Evolutionary conservation across 2,113 vertebrate genomes (phyloP), one percentile per base, ranked within the genome.

Genomic region (Mellivora capensis): DNA sequence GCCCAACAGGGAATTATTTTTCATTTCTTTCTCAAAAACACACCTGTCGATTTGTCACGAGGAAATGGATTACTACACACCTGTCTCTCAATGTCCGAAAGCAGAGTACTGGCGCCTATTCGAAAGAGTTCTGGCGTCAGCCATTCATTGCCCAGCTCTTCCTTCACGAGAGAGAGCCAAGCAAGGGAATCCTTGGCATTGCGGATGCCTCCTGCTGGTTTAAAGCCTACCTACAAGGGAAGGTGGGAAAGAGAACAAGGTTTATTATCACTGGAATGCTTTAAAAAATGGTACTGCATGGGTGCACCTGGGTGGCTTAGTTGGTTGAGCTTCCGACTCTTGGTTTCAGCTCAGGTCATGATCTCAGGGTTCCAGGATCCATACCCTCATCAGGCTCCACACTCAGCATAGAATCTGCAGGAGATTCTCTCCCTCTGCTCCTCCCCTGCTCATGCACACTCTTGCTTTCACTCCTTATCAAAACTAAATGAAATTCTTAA

Each of bases 121-220:
- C 99, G 99, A 90, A 99, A 99, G 76, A 99, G 99, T 42, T 98
- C 96, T 4, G 99, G 99, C 7, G 94, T 98, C 64, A 99, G 98
- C 99, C 99, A 99, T 39, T 99, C 99, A 1, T 98, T 97, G 1
- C 99, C 99, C 25, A 99, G 98, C 62, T 99, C 99, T 77, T 99
- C 99, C 98, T 99, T 99, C 81, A 99, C 98, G 71, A 99, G 99
- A 20, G 98, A 98, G 3, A 99, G 99, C 99, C 99, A 99, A 3
- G 99, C 98, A 54, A 99, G 97, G 18, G 99, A 98, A 67, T 99
- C 99, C 94, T 99, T 99, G 0, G 99, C 99, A 0, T 98, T 99
- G 23, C 99, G 99, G 98, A 99, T 99, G 77, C 99, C 99, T 21
- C 99, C 99, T 0, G 99, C 99, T 1, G 99, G 99, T 84, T 99